Evolutionary conservation across 2,797 vertebrate species (phyloP), one percentile per base, ranked within the genome.

Genomic region (Carduelis carduelis): DNA sequence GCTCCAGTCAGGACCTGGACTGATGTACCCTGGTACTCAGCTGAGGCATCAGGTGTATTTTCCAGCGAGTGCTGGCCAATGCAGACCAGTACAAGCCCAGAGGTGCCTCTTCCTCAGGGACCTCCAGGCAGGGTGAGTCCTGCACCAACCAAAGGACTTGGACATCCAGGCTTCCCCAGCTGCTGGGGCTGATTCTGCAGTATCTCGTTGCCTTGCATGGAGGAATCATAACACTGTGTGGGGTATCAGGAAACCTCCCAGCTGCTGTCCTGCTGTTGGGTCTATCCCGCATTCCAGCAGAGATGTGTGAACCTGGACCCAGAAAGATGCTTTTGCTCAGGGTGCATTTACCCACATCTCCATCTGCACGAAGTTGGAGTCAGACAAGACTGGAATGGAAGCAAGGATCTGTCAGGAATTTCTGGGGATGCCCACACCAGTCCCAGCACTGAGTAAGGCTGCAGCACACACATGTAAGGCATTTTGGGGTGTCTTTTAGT

Each of bases 381-480:
- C 3, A 3, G 44, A n/a, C 12, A n/a, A 39, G 21, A 30, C 50
- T 69, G 55, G 9, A 41, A 1, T 1, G 60, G 50, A 50, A 72
- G 18, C 13, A 13, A 74, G 30, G 3, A 5, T 7, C 44, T 30
- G 17, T 12, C 1, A 20, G 59, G 71, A 69, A 44, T 11, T 64
- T 34, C 53, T 59, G n/a, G 10, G 35, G 14, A 7, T 59, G 11
- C 17, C 22, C n/a, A 24, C 20, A 39, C 19, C 0, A 0, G 39
- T 52, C 32, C 49, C n/a, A 74, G 59, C 30, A 63, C 28, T 2
- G 2, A 69, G 50, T 30, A 50, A 60, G 60, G 50, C 22, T 18
- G 30, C 22, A 37, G 27, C 10, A 53, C 3, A 17, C 2, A 14
- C 4, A 18, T 17, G 4, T 21, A 32, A 93, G 22, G 17, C 18